phyloP scores from a whole-genome alignment of 2,113 vertebrate genomes.

The Odontophorus gujanensis region DNA sequence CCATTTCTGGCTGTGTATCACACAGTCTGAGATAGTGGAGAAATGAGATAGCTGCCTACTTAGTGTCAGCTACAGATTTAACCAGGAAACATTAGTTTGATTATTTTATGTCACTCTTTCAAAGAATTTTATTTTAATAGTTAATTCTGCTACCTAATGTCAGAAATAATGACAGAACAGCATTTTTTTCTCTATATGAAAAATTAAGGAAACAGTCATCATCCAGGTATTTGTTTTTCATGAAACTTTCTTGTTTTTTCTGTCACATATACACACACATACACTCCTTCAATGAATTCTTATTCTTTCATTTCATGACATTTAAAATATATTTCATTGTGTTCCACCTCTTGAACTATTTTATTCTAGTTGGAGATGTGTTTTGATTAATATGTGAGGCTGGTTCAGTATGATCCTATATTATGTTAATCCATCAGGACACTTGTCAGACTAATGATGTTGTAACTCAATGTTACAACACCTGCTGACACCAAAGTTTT shows the following conservation, averaged over 20 bases:
- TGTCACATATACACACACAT: background rate
- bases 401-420: background rate
- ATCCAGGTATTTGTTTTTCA: background rate
- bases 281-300: background rate
- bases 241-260: background rate
- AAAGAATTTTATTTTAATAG: background rate
- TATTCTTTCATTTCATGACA: background rate
- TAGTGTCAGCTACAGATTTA: background rate
- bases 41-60: background rate
- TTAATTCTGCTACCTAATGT: background rate
- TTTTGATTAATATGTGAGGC: background rate
- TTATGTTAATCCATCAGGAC: slow-evolving; percentile 16
- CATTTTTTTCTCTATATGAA: background rate
- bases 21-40: accelerated
- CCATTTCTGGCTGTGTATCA: background rate
- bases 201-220: background rate
- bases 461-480: slow-evolving; percentile 4
- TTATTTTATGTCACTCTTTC: background rate
- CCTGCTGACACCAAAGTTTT: background rate
- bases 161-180: background rate
- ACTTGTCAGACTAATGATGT: background rate
- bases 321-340: background rate
- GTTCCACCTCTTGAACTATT: background rate
- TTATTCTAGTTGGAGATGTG: background rate
- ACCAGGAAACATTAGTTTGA: background rate